Evolutionary conservation across 2,113 vertebrate species (phyloP).

Genomic region (Proteles cristata): DNA sequence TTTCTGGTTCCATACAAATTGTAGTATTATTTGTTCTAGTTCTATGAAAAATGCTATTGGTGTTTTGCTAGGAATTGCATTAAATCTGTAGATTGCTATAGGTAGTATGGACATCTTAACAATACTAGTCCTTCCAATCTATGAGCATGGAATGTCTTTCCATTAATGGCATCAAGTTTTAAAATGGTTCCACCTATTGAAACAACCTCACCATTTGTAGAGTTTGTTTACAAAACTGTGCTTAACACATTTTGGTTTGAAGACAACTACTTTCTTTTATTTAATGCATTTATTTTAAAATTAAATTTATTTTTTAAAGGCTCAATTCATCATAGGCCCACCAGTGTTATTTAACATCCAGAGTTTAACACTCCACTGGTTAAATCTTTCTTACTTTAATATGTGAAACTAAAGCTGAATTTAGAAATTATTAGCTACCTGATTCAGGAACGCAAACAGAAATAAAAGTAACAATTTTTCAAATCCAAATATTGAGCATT

Average conservation of each 20-base stretch:
- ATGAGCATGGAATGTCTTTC: neutral
- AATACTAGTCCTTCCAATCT: neutral
- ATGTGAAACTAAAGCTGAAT: neutral
- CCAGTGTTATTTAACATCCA: neutral
- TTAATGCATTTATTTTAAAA: conserved; percentile 31
- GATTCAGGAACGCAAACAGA: neutral
- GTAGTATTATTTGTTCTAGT: neutral
- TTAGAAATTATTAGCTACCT: neutral
- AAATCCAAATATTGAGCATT: neutral
- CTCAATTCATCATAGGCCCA: neutral
- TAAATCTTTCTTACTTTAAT: conserved; percentile 18
- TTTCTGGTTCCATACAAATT: neutral
- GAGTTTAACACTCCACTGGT: neutral
- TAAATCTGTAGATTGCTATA: neutral
- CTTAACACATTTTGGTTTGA: neutral
- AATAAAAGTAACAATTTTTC: neutral
- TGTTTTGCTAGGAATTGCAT: neutral
- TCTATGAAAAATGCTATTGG: neutral
- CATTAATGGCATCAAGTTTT: neutral
- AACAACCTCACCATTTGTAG: neutral
- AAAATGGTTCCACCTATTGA: conserved; percentile 13
- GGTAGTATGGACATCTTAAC: neutral
- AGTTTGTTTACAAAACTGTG: neutral
- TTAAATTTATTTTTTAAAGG: neutral
- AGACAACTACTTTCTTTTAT: neutral